Evolutionary conservation across 2,113 vertebrate genomes (phyloP), one percentile per base, ranked within the genome.

Genomic region (Leiothrix lutea): DNA sequence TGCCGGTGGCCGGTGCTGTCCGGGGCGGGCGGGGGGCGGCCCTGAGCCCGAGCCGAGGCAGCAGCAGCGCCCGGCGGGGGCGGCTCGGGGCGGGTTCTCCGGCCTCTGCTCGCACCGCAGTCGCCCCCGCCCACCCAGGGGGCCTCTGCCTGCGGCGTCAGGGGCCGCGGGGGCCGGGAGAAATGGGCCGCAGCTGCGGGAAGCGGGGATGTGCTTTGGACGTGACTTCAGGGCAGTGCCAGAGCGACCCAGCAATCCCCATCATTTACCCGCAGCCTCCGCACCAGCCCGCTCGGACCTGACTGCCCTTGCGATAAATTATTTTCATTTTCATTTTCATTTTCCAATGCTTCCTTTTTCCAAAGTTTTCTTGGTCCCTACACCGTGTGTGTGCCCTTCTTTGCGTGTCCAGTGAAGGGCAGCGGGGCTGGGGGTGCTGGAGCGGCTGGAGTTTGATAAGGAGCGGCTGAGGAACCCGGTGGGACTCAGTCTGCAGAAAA

Each of bases 341-440:
- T 80, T 50, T 26, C 42, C 18, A 36, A 0, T 36, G 36, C 44
- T 88, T 65, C 58, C 4, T 36, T 57, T 78, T 33, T 1, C 5
- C 14, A 13, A 19, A 24, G 14, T 64, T 35, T 56, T 48, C 31
- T 72, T 36, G 35, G 31, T 36, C 31, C 9, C 3, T 5, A 22
- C 44, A 11, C 33, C 4, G 5, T 23, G 18, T 48, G 26, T 50
- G 44, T 42, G n/a, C 21, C 21, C 21, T 80, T 88, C 42, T 64
- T 26, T 50, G 42, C 14, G 6, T 20, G 86, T 33, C 35, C 31
- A 36, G 14, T 11, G 35, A 56, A 42, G 21, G 48, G 14, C 12
- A 44, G 36, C 0, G 0, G 22, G 36, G 9, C 31, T 56, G 21
- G 31, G 42, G n/a, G n/a, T n/a, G n/a, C n/a, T n/a, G n/a, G n/a